phyloP scores from a whole-genome alignment of 2,888 invertebrate genomes.

The Gryllus longicercus region DNA sequence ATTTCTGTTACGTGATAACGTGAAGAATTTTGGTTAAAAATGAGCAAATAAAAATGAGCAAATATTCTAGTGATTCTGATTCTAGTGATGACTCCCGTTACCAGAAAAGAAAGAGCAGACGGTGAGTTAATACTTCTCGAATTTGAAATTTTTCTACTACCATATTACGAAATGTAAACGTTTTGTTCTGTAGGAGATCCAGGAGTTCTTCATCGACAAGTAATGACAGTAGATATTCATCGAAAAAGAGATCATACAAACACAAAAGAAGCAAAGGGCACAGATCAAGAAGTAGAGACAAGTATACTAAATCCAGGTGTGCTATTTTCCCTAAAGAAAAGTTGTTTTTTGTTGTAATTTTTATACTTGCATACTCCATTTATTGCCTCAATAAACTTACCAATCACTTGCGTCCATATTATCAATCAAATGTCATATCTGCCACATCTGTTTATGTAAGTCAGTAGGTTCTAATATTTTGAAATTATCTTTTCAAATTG shows the following conservation, averaged over 20 bases:
- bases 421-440: not conserved
- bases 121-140: not conserved
- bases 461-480: too few relatives aligned
- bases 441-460: not conserved
- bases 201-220: slow-evolving; percentile 33
- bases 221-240: slow-evolving; percentile 33
- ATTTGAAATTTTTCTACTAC: not conserved
- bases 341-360: not conserved
- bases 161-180: not conserved
- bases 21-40: not conserved
- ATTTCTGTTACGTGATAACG: too few relatives aligned
- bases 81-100: slow-evolving; percentile 27
- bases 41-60: slow-evolving; percentile 35
- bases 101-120: slow-evolving; percentile 17
- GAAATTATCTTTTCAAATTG: too few relatives aligned
- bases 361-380: not conserved
- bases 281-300: slow-evolving; percentile 34
- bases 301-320: slow-evolving; percentile 30
- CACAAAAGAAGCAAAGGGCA: slow-evolving; percentile 31
- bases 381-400: not conserved
- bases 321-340: not conserved
- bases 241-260: slow-evolving; percentile 34
- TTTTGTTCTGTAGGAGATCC: slow-evolving; percentile 30
- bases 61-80: slow-evolving; percentile 35
- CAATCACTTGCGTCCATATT: not conserved